phyloP scores from a whole-genome alignment of 1,140 invertebrate genomes.

The Amyelois transitella region DNA sequence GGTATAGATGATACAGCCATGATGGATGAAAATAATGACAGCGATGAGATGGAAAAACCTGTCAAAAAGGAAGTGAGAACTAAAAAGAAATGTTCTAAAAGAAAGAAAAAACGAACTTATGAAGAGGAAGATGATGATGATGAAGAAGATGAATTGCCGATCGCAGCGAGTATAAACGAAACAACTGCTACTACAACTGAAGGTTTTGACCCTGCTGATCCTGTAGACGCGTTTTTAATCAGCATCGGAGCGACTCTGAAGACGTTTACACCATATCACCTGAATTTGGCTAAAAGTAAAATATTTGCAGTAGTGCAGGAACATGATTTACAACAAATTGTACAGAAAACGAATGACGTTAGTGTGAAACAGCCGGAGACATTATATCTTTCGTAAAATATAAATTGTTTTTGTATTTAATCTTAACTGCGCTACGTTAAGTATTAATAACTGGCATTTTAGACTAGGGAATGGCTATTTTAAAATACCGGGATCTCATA shows the following conservation, averaged over 20 bases:
- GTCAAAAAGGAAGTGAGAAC: conserved; percentile 1
- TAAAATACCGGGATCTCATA: too few species aligned
- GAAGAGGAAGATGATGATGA: conserved; percentile 32
- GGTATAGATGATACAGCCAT: conserved; percentile 18
- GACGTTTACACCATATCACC: conserved; percentile 59
- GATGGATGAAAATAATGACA: conserved; percentile 2
- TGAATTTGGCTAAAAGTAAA: conserved; percentile 62
- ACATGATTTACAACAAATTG: conserved; percentile 63
- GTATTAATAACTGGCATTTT: too few species aligned
- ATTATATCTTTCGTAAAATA: conserved; percentile 18
- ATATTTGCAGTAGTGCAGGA: conserved; percentile 64
- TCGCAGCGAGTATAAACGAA: conserved; percentile 24
- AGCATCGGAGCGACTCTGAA: conserved; percentile 61
- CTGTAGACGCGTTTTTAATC: conserved; percentile 58
- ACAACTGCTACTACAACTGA: conserved; percentile 9
- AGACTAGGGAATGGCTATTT: neutral
- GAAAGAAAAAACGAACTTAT: conserved; percentile 30
- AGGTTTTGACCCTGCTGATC: conserved; percentile 50
- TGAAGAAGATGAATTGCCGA: conserved; percentile 18
- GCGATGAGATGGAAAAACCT: neutral
- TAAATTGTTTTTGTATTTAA: neutral
- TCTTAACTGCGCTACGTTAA: too few species aligned
- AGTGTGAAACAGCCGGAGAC: conserved; percentile 33
- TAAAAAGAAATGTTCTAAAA: conserved; percentile 29
- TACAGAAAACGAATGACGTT: conserved; percentile 42